Base-by-base conservation (phyloP, 2,797 vertebrate genomes). In the Sparidentex hasta region DNA sequence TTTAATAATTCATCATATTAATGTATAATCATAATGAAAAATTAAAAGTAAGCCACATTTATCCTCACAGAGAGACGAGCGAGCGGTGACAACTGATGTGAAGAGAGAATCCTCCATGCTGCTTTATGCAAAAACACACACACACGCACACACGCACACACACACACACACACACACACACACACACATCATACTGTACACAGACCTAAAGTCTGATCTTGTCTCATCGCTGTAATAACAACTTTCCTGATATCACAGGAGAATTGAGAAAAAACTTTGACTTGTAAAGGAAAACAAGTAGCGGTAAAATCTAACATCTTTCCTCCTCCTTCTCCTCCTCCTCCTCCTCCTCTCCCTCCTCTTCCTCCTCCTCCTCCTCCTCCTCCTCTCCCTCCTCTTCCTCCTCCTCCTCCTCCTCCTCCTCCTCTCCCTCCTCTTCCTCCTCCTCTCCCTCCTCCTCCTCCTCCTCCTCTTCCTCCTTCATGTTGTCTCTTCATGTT, bases 401-500 rank as follows among this genome's bases (percentile, higher is more conserved):
- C 12, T 33, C 58, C 65, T 58, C 55, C 16, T 56, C 58, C 68
- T 59, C 25, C n/a, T 61, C 41, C 17, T 44, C 25, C 17, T 57
- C 43, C n/a, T 5, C 12, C 43, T 54, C 20, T 7, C 11, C 44
- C 17, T 16, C 18, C 11, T 17, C 1, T 12, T 54, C 20, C 11
- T 14, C 44, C 17, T 16, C 18, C 11, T 17, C 1, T 12, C 25
- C 48, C 11, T 59, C 27, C n/a, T 61, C 43, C 13, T 46, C 25
- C 17, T 57, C 44, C n/a, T 5, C 12, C 43, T 54, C 20, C 11
- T 14, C 44, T 13, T 16, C 18, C 7, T 17, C 1, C 17, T 52
- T 11, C 52, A 43, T 50, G 59, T 82, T 79, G 68, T 68, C 77
- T 81, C 76, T 52, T 80, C 74, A 44, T 72, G 65, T 81, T 18